These are phyloP conservation scores for Uropsilus gracilis DNA, from an alignment of 2,113 vertebrate genomes.

Conservation along the genomic window DNA sequence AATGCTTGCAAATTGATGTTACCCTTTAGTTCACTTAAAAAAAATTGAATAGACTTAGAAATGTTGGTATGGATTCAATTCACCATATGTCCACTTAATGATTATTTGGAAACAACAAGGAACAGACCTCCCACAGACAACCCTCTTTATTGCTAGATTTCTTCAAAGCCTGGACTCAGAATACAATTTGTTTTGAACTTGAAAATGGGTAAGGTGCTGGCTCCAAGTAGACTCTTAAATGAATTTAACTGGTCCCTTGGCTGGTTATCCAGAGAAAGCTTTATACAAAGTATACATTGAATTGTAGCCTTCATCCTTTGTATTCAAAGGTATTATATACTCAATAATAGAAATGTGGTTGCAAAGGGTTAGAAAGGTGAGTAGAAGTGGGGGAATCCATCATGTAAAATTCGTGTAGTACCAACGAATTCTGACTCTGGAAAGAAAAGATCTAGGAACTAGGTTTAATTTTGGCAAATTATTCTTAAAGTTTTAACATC, in stretches of 20 bases:
- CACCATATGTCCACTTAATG: conserved; percentile 70
- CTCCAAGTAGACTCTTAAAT: conserved; percentile 23
- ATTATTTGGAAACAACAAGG: conserved; percentile 72
- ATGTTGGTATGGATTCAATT: conserved; percentile 73
- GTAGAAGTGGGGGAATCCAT: not conserved
- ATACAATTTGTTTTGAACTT: conserved; percentile 58
- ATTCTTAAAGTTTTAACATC: not conserved
- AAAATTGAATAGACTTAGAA: conserved; percentile 61
- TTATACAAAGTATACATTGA: conserved; percentile 35
- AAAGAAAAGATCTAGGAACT: not conserved
- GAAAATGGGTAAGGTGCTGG: conserved; percentile 20
- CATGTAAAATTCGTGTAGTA: not conserved
- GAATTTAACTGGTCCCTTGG: conserved; percentile 26
- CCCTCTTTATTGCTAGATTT: conserved; percentile 53
- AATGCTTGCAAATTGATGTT: conserved; percentile 34
- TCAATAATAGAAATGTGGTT: not conserved
- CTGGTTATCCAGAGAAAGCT: conserved; percentile 35
- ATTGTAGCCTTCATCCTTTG: conserved; percentile 35
- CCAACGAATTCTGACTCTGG: conserved; percentile 6
- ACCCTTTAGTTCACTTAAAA: conserved; percentile 36
- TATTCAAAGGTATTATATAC: conserved; percentile 7
- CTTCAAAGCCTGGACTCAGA: conserved; percentile 65
- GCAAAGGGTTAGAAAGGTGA: not conserved
- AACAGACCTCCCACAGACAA: conserved; percentile 67
- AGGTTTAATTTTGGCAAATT: not conserved